Evolutionary conservation across 2,113 vertebrate species (phyloP), one percentile per base, ranked within the genome.

Genomic region (Apaloderma vittatum): DNA sequence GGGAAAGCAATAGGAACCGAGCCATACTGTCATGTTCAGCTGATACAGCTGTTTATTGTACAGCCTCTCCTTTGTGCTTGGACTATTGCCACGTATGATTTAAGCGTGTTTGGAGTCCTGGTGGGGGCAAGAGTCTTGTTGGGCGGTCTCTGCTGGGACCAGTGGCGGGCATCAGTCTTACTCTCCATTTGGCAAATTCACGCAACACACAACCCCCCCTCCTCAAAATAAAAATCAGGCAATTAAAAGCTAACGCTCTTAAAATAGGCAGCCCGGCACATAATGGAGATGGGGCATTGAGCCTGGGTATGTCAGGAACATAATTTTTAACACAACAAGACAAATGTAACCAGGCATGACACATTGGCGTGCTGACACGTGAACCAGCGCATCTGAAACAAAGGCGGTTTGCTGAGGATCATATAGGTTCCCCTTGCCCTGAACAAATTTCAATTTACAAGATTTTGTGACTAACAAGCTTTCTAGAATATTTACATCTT

Each of bases 311-410:
- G 93, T 98, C 97, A 98, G 95, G 92, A 94, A 30, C 79, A 63
- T 84, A 95, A 92, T 93, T 90, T 97, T 97, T 97, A 98, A 98
- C 93, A 77, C 70, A 90, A 98, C 86, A 96, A 96, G 97, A 97
- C 98, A 97, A 93, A 87, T 96, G 90, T 97, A 98, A 96, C 94
- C 79, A 95, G 96, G 95, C 96, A 94, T 96, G 96, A 93, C 73
- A 65, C 45, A 24, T 30, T 46, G 82, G 88, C 19, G 1, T 37
- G 94, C 90, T 95, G 96, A 77, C 92, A 94, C 10, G 11, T 72
- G 95, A 94, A 73, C 19, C n/a, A 51, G 45, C 16, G 34, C 48
- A 18, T 93, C 95, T 63, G 88, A 95, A 95, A 97, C 34, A 80
- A 97, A 96, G 94, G 86, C 83, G 68, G 13, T 61, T 91, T 88